Percentiles rank a stretch among this genome's conserved stretches.
Conservation (phyloP, 2,888 invertebrate genomes). For the Xanthia icteritia region DNA sequence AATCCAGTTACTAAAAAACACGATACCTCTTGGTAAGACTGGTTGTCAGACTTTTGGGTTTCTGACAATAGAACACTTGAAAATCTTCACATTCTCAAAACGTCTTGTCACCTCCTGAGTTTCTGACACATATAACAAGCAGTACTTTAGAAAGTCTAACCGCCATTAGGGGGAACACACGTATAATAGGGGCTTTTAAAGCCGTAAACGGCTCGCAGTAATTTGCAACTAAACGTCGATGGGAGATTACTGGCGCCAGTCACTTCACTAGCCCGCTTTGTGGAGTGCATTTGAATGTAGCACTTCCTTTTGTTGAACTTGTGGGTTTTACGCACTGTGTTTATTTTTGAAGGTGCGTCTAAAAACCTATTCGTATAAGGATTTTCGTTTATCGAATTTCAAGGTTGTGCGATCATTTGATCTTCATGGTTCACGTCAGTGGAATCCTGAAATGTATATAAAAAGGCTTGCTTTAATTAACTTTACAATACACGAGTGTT, state of each 20-base stretch:
- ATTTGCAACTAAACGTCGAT: constrained; percentile 64
- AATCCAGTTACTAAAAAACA: too few species aligned
- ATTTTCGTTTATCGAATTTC: background rate
- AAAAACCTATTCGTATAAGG: background rate
- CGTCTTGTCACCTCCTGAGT: constrained; percentile 23
- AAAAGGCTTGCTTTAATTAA: too few species aligned
- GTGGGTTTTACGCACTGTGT: background rate
- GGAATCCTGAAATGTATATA: too few species aligned
- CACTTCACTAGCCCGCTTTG: constrained; percentile 37
- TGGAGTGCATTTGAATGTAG: constrained; percentile 12
- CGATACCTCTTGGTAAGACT: too few species aligned
- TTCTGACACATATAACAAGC: constrained; percentile 42
- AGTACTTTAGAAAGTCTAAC: constrained; percentile 50
- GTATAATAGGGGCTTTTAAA: constrained; percentile 63
- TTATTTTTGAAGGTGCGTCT: background rate
- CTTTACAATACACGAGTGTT: background rate
- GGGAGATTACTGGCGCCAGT: constrained; percentile 51
- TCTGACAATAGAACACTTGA: background rate
- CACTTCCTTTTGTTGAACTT: background rate
- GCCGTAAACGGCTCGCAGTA: constrained; percentile 48
- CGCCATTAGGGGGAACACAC: constrained; percentile 57
- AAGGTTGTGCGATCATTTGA: background rate
- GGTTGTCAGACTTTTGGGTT: too few species aligned
- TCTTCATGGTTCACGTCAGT: background rate
- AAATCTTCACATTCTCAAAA: constrained; percentile 4